Base-by-base conservation (phyloP, 2,113 vertebrate genomes). In the Alosa alosa region DNA sequence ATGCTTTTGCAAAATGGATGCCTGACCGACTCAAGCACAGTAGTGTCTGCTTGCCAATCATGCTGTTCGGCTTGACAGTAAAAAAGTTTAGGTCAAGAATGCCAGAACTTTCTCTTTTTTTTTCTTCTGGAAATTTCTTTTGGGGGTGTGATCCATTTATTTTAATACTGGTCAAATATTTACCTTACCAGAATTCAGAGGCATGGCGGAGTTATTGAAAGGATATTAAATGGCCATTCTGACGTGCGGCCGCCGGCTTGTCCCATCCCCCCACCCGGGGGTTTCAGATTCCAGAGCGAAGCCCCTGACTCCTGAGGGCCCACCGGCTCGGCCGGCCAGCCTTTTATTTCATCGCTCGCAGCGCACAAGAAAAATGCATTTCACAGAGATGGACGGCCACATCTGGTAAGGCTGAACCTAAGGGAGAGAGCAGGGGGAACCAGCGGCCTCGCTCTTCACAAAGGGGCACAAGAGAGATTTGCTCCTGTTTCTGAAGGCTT, bases 141-240 rank as follows among this genome's bases (percentile, higher is more conserved):
- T 84, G 11, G 81, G 84, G 39, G 81, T 83, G 68, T 52, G 81
- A 82, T 47, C 45, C 60, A 64, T 82, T 81, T 85, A 83, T 81
- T 82, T 83, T 88, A 85, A 85, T 82, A 45, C 81, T 85, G 60
- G 50, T 46, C 46, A 82, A 87, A 88, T 86, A 82, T 85, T 88
- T 81, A 83, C 22, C 15, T 83, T 86, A 82, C 60, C 57, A 84
- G 46, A 86, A 86, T 81, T 85, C 36, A 4, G 20, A 81, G 81
- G 81, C 81, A 57, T 45, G 82, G 45, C 82, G 46, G 46, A 88
- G 60, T 84, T 87, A 86, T 86, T 88, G 75, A 87, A 82, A 82
- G 82, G 83, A 88, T 82, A 88, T 82, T 81, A 87, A 85, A 85
- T 46, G 49, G 22, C 6, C 72, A 78, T 85, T 68, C 25, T 47